A percentile compares a stretch with the other conserved stretches of the same genome.
phyloP scores from a whole-genome alignment of 2,797 vertebrate species.

The Hyperoplus immaculatus region DNA sequence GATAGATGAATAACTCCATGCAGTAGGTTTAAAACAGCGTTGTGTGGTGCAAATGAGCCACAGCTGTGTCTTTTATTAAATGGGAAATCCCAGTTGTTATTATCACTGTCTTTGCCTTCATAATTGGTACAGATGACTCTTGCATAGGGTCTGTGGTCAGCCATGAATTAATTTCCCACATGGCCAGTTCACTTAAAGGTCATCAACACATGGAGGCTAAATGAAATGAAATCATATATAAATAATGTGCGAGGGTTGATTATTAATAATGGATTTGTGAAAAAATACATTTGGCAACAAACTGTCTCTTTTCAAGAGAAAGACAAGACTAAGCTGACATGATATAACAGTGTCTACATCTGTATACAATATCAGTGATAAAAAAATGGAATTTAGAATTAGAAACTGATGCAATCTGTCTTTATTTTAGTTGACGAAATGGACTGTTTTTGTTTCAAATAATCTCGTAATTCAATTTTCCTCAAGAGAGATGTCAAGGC shows the following conservation, averaged over 20 bases:
- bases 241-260: neutral
- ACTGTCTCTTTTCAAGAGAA: neutral
- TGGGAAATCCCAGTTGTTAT: constrained; percentile 10
- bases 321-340: too few species aligned
- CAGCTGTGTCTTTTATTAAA: constrained; percentile 17
- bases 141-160: neutral
- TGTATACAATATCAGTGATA: too few species aligned
- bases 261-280: too few species aligned
- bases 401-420: too few species aligned
- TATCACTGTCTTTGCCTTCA: constrained; percentile 14
- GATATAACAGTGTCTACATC: too few species aligned
- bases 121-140: constrained; percentile 5
- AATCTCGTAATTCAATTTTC: too few species aligned
- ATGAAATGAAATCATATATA: neutral
- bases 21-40: constrained; percentile 2
- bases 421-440: too few species aligned
- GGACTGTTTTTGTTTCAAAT: too few species aligned
- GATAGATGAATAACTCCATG: constrained; percentile 14
- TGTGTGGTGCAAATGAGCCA: neutral
- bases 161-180: neutral
- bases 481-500: neutral
- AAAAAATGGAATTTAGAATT: too few species aligned
- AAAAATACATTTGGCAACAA: neutral
- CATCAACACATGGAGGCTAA: neutral
- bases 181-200: neutral